Conservation (phyloP, 2,113 vertebrate species). For the Coptodon bakossiorum region DNA sequence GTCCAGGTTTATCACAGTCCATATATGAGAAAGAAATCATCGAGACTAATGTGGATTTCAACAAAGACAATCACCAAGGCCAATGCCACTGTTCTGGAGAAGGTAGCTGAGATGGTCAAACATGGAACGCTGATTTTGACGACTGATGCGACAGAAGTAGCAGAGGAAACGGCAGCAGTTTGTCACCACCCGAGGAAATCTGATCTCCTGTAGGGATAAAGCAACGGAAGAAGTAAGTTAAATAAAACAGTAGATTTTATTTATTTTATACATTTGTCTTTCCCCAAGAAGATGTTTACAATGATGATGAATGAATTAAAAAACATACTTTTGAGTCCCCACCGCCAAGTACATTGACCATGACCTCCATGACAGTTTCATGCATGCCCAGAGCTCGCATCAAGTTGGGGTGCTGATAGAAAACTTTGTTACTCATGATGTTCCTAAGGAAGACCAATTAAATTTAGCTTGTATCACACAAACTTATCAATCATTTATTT, state of each 20-base stretch:
- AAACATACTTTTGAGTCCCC: conserved; percentile 85
- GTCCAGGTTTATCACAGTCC: not conserved
- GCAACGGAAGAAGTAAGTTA: not conserved
- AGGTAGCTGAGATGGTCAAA: conserved; percentile 92
- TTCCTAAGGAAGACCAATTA: conserved; percentile 65
- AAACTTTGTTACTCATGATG: conserved; percentile 94
- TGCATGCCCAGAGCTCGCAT: conserved; percentile 94
- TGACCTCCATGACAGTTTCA: conserved; percentile 94
- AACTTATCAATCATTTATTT: not conserved
- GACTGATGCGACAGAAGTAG: conserved; percentile 92
- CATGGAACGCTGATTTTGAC: conserved; percentile 92
- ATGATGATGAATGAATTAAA: not conserved
- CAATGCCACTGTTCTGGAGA: conserved; percentile 88
- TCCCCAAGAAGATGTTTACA: not conserved
- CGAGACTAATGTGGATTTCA: not conserved
- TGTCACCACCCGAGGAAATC: conserved; percentile 93
- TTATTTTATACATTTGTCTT: not conserved
- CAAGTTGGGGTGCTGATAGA: conserved; percentile 92
- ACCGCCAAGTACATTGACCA: conserved; percentile 90
- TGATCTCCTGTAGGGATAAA: conserved; percentile 77
- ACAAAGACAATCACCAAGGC: conserved; percentile 73
- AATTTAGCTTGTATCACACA: not conserved
- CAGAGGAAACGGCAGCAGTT: conserved; percentile 93
- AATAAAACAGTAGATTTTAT: not conserved
- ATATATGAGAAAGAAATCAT: not conserved